These are phyloP conservation scores for Anadara kagoshimensis DNA, from an alignment of 1,140 invertebrate genomes.

Conservation along the genomic window DNA sequence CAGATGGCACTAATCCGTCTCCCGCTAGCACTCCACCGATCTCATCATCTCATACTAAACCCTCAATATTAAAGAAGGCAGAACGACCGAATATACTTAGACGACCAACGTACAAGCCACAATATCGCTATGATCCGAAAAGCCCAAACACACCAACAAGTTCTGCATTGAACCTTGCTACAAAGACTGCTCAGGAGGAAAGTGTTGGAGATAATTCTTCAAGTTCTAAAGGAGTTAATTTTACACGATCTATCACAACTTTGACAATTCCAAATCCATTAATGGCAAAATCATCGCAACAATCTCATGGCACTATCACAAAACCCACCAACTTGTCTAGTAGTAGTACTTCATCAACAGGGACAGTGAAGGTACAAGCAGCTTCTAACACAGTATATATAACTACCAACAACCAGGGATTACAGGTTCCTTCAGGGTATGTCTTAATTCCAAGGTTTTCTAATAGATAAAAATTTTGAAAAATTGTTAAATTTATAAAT, in stretches of 20 bases:
- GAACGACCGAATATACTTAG: constrained; percentile 69
- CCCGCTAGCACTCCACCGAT: background rate
- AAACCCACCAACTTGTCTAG: background rate
- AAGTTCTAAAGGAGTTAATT: background rate
- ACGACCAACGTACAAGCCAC: constrained; percentile 57
- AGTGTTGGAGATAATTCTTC: no score
- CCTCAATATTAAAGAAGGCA: constrained; percentile 19
- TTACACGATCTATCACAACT: constrained; percentile 41
- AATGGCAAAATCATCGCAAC: constrained; percentile 3
- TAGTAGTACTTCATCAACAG: no score
- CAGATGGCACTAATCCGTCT: background rate
- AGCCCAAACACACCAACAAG: background rate
- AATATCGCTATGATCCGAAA: constrained; percentile 12
- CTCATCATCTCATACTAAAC: constrained; percentile 17
- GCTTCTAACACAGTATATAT: constrained; percentile 7
- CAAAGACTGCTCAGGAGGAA: no score
- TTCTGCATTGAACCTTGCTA: no score
- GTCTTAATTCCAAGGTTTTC: constrained; percentile 2
- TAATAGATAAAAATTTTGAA: background rate
- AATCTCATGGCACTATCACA: constrained; percentile 10
- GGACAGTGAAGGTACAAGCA: background rate
- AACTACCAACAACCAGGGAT: background rate
- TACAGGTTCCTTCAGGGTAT: constrained; percentile 14
- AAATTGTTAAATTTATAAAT: background rate
- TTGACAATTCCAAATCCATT: constrained; percentile 42